Evolutionary conservation across 1,140 invertebrate species (phyloP).

Genomic region (Nilaparvata lugens): DNA sequence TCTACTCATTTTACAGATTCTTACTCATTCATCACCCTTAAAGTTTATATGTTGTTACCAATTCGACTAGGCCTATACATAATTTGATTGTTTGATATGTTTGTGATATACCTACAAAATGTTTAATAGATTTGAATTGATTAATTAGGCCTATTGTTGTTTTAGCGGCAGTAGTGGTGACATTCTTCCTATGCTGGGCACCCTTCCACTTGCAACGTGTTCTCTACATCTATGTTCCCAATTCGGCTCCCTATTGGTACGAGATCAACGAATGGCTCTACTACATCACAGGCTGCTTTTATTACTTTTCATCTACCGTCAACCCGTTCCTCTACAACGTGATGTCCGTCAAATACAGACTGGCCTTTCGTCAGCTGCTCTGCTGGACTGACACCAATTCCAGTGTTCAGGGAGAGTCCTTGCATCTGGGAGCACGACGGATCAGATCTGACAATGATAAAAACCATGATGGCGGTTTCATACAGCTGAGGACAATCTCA

Average conservation of each 20-base stretch:
- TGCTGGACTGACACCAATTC: slow-evolving; percentile 35
- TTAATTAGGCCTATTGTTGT: slow-evolving; percentile 21
- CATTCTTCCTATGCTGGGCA: slow-evolving; percentile 96
- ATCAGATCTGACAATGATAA: no score
- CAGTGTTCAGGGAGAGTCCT: no score
- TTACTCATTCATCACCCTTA: no score
- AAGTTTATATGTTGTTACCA: neutral
- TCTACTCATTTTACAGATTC: no score
- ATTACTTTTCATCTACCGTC: slow-evolving; percentile 80
- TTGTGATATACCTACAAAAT: no score
- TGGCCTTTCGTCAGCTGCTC: slow-evolving; percentile 64
- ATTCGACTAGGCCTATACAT: neutral
- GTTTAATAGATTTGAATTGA: slow-evolving; percentile 50
- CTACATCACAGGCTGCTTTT: slow-evolving; percentile 67
- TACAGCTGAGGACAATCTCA: no score
- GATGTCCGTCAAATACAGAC: slow-evolving; percentile 77
- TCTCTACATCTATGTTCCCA: slow-evolving; percentile 57
- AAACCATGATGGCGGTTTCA: no score
- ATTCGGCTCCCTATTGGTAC: slow-evolving; percentile 51
- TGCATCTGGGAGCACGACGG: no score
- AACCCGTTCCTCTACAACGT: slow-evolving; percentile 89
- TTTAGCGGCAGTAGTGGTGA: slow-evolving; percentile 86
- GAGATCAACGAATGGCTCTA: slow-evolving; percentile 71
- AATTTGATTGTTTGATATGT: slow-evolving; percentile 16
- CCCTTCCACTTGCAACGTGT: slow-evolving; percentile 90